Evolutionary conservation across 1,140 invertebrate species (phyloP), one percentile per base, ranked within the genome.

Genomic region (Heliconius nattereri): DNA sequence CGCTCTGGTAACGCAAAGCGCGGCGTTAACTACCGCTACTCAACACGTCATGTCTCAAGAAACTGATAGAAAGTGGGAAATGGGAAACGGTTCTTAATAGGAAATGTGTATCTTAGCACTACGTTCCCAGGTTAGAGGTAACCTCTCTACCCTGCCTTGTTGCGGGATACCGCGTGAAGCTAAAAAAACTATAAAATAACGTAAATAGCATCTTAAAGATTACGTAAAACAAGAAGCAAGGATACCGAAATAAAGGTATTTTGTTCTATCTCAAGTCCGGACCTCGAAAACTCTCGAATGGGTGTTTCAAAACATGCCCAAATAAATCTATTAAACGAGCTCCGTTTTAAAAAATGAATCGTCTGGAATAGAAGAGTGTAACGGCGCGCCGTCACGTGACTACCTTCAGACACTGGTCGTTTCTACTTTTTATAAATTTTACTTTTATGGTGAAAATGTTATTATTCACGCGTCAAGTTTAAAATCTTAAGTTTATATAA

Each of bases 281-380:
- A 23, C 23, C 11, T 66, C 11, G 29, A 1, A 29, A 66, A 6
- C 23, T 23, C n/a, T 26, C 23, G n/a, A 66, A 66, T 66, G 23
- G 23, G 23, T 13, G 60, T 23, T 66, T 66, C 23, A 66, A 66
- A 66, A 66, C n/a, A 66, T 26, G 2, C 23, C 23, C 23, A 13
- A 66, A 66, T 66, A 66, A 66, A 66, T 66, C 60, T 66, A 26
- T 66, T 26, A 66, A 66, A 66, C 23, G 60, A 66, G 23, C 11
- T 60, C 11, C 23, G 60, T 29, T 66, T 66, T 66, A 13, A 66
- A 5, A 66, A 66, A 66, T 16, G 60, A 26, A 13, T 16, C 60
- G 23, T 16, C 9, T 26, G 19, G 29, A 66, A 29, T 16, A 66
- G 26, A 7, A 26, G 60, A 29, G 8, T 3, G 11, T 66, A 26